Evolutionary conservation across 2,113 vertebrate genomes (phyloP).

Genomic region (Phyllostomus hastatus): DNA sequence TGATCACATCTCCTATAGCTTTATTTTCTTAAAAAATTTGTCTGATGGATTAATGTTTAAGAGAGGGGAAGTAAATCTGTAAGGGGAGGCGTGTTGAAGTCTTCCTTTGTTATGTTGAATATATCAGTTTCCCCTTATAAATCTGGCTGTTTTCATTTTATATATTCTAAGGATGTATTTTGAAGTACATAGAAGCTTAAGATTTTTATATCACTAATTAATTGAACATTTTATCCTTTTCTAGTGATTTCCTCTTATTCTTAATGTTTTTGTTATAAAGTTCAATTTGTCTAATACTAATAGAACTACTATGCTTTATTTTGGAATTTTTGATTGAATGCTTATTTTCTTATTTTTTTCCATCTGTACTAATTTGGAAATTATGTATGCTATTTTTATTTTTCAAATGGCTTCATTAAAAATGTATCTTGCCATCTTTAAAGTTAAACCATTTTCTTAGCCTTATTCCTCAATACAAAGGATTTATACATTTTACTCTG

Average conservation of each 20-base stretch:
- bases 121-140: not conserved
- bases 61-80: not conserved
- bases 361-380: conserved; percentile 23
- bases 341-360: not conserved
- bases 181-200: not conserved
- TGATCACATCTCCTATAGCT: not conserved
- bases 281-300: conserved; percentile 34
- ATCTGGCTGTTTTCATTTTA: not conserved
- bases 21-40: not conserved
- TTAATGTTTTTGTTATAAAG: conserved; percentile 11
- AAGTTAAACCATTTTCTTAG: conserved; percentile 34
- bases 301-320: not conserved
- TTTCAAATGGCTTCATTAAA: conserved; percentile 25
- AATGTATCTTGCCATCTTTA: not conserved
- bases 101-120: not conserved
- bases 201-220: conserved; percentile 7
- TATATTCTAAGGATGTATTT: conserved; percentile 6
- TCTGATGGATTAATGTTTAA: not conserved
- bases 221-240: conserved; percentile 1
- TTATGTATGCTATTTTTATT: not conserved
- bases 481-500: not conserved
- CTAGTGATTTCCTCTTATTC: conserved; percentile 30
- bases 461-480: not conserved
- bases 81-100: not conserved
- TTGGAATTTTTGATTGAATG: conserved; percentile 6